These are phyloP conservation scores for Steromphala cineraria DNA, from an alignment of 2,888 invertebrate genomes.

Conservation along the genomic window DNA sequence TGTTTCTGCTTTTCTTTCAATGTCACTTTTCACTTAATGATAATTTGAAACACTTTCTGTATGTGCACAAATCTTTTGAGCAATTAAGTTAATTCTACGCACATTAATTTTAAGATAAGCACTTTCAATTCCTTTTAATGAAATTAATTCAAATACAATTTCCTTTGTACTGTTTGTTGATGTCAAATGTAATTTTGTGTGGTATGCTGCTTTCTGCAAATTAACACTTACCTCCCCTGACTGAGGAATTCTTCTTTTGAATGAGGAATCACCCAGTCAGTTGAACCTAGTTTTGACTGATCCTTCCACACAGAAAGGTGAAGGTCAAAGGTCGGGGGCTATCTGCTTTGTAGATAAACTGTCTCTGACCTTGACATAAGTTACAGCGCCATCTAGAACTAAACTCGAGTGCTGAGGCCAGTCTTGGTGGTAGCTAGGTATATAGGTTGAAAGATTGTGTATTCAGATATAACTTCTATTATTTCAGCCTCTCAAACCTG, in stretches of 20 bases:
- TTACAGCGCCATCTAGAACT: conserved; percentile 14
- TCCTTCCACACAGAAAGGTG: conserved; percentile 9
- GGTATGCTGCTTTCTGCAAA: neutral
- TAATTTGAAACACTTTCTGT: no score
- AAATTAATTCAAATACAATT: no score
- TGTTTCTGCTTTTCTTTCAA: no score
- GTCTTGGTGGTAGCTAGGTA: neutral
- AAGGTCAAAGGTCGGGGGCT: neutral
- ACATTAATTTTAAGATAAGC: no score
- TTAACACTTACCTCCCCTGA: conserved; percentile 13
- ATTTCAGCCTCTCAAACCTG: conserved; percentile 35
- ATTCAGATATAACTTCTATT: neutral
- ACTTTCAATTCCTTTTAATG: no score
- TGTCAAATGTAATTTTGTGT: neutral
- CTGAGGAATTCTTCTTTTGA: neutral
- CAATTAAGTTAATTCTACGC: no score
- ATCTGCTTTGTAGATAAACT: conserved; percentile 14
- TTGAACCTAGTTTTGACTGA: neutral
- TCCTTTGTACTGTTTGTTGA: no score
- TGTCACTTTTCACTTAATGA: no score
- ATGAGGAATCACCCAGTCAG: neutral
- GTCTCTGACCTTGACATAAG: conserved; percentile 15
- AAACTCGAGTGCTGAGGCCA: neutral
- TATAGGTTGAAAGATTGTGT: neutral
- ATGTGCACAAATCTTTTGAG: no score